Conservation (phyloP, 2,797 vertebrate genomes). For the Rhabdophis nuchalis region DNA sequence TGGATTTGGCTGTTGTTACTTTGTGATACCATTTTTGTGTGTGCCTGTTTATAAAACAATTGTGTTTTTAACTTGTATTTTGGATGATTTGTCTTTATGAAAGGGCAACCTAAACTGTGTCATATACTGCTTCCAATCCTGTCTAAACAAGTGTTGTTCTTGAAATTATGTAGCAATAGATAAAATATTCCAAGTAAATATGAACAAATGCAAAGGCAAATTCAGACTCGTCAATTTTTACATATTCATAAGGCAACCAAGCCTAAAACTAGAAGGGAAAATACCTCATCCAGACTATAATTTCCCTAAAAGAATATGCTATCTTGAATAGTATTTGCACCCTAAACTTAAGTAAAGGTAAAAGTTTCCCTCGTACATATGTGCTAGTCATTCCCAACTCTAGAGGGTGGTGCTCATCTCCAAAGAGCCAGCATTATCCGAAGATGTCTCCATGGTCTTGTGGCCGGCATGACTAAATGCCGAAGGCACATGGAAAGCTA, state of each 20-base stretch:
- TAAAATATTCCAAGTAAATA: slow-evolving; percentile 51
- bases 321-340: neutral
- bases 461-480: too few relatives aligned
- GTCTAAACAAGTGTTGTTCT: slow-evolving; percentile 49
- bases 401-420: too few relatives aligned
- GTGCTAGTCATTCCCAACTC: too few relatives aligned
- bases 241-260: slow-evolving; percentile 51
- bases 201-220: slow-evolving; percentile 59
- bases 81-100: neutral
- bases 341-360: neutral
- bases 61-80: slow-evolving; percentile 2
- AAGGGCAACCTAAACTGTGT: slow-evolving; percentile 19
- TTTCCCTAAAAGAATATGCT: neutral
- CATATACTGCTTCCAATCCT: slow-evolving; percentile 24
- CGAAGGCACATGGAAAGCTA: too few relatives aligned
- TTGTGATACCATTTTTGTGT: neutral
- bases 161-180: slow-evolving; percentile 46
- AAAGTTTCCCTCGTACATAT: too few relatives aligned
- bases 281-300: neutral
- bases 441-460: too few relatives aligned
- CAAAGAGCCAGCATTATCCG: too few relatives aligned
- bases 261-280: slow-evolving; percentile 18
- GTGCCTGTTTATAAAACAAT: neutral
- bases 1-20: neutral
- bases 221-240: slow-evolving; percentile 64